phyloP scores from a whole-genome alignment of 2,113 vertebrate genomes.

The Zosterops hypoxanthus region DNA sequence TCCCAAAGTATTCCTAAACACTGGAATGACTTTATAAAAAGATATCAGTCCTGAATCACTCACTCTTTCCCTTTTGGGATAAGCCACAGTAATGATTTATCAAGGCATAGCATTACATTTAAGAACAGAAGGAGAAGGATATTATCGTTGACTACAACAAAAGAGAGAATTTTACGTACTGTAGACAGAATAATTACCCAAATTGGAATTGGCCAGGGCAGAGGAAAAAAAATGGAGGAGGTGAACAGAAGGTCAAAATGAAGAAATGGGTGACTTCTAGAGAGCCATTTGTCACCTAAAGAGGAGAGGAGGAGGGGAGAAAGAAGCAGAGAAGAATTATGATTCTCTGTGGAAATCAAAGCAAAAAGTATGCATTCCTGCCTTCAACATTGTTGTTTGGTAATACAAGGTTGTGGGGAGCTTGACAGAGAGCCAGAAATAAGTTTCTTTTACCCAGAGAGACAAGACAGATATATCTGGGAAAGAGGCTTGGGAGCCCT shows the following conservation, averaged over 20 bases:
- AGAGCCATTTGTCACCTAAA: conserved; percentile 70
- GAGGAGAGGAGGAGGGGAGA: conserved; percentile 13
- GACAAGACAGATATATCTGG: conserved; percentile 79
- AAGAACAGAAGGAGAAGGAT: conserved; percentile 53
- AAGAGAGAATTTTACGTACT: conserved; percentile 49
- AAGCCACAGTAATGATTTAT: conserved; percentile 52
- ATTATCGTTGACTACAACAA: conserved; percentile 50
- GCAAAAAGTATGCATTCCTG: conserved; percentile 68
- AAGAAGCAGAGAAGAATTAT: conserved; percentile 61
- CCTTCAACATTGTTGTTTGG: conserved; percentile 68
- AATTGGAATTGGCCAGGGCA: conserved; percentile 47
- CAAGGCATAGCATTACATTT: conserved; percentile 33
- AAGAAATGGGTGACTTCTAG: conserved; percentile 65
- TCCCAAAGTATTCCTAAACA: conserved; percentile 40
- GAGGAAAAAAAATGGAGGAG: conserved; percentile 49
- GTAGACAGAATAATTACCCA: conserved; percentile 70
- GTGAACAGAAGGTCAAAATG: conserved; percentile 70
- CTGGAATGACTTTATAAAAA: conserved; percentile 44
- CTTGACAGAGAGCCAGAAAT: conserved; percentile 75
- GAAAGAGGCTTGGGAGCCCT: conserved; percentile 74
- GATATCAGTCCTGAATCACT: conserved; percentile 39
- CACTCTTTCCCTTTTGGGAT: conserved; percentile 29
- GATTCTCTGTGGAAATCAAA: conserved; percentile 74
- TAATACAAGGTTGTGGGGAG: conserved; percentile 72
- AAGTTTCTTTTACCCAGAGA: conserved; percentile 76